A percentile compares a stretch with the other conserved stretches of the same genome.
phyloP scores from a whole-genome alignment of 2,888 invertebrate genomes.

The Anagyrus pseudococci region DNA sequence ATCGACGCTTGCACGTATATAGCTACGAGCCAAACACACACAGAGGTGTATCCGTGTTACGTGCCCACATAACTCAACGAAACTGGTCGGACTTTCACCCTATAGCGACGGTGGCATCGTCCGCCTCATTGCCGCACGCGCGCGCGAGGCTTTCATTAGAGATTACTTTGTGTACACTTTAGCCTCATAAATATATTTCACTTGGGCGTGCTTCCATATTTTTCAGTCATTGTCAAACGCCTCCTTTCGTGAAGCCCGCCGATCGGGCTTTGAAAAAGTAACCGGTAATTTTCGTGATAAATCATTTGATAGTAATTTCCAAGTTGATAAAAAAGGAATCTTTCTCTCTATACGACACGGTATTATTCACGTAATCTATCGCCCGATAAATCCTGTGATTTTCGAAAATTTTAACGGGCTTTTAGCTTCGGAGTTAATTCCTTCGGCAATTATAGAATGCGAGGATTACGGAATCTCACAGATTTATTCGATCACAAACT shows the following conservation, averaged over 20 bases:
- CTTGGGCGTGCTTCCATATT: slow-evolving; percentile 8
- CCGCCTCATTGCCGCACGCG: neutral
- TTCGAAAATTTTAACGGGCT: slow-evolving; percentile 8
- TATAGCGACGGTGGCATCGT: slow-evolving; percentile 16
- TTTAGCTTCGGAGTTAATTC: no score
- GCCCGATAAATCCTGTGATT: slow-evolving; percentile 11
- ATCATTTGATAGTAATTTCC: slow-evolving; percentile 15
- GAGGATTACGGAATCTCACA: neutral
- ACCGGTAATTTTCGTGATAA: slow-evolving; percentile 21
- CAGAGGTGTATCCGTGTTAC: neutral
- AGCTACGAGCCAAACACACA: neutral
- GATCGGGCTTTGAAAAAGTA: slow-evolving; percentile 9
- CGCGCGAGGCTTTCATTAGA: slow-evolving; percentile 25
- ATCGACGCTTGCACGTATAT: neutral
- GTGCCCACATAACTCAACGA: slow-evolving; percentile 22
- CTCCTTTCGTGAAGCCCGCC: neutral
- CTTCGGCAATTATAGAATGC: neutral
- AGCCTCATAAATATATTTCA: slow-evolving; percentile 28
- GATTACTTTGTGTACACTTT: slow-evolving; percentile 26
- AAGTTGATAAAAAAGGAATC: slow-evolving; percentile 8
- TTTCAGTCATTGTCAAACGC: slow-evolving; percentile 9
- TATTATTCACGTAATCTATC: slow-evolving; percentile 11
- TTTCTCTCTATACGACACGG: no score
- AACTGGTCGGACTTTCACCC: slow-evolving; percentile 18
- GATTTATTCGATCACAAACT: neutral